Percentiles rank a stretch among this genome's conserved stretches.
phyloP scores from a whole-genome alignment of 2,888 invertebrate species.

The Ectemnius cavifrons region DNA sequence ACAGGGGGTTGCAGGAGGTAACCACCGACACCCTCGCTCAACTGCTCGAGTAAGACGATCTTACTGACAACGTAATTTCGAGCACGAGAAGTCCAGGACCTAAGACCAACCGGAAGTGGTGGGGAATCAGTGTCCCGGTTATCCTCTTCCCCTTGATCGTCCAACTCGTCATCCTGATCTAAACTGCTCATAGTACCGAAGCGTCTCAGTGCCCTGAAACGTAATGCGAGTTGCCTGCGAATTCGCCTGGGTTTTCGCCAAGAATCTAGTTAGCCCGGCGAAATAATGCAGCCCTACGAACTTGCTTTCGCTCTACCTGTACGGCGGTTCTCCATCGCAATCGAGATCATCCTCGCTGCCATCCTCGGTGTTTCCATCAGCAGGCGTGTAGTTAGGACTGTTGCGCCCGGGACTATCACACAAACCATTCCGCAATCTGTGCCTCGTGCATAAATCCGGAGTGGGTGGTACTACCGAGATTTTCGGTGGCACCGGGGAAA shows the following conservation, averaged over 20 bases:
- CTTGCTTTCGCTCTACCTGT: slow-evolving; percentile 66
- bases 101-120: slow-evolving; percentile 78
- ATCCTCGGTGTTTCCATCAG: slow-evolving; percentile 75
- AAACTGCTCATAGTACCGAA: slow-evolving; percentile 78
- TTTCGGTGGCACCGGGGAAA: slow-evolving; percentile 81
- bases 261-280: no score
- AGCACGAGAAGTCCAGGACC: slow-evolving; percentile 89
- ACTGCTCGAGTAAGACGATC: slow-evolving; percentile 85
- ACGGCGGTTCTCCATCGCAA: slow-evolving; percentile 78
- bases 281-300: no score
- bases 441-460: slow-evolving; percentile 80
- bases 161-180: slow-evolving; percentile 75
- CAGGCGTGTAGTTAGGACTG: slow-evolving; percentile 71
- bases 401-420: slow-evolving; percentile 72
- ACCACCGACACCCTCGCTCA: slow-evolving; percentile 79
- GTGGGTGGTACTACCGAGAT: slow-evolving; percentile 88
- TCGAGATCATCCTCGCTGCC: slow-evolving; percentile 77
- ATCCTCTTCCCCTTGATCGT: slow-evolving; percentile 72
- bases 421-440: slow-evolving; percentile 68
- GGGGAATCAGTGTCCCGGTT: slow-evolving; percentile 72
- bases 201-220: slow-evolving; percentile 72
- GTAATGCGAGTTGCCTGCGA: neutral
- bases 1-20: slow-evolving; percentile 73
- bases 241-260: neutral
- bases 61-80: slow-evolving; percentile 91